phyloP scores from a whole-genome alignment of 2,113 vertebrate species.

The Sebastes schlegelii region DNA sequence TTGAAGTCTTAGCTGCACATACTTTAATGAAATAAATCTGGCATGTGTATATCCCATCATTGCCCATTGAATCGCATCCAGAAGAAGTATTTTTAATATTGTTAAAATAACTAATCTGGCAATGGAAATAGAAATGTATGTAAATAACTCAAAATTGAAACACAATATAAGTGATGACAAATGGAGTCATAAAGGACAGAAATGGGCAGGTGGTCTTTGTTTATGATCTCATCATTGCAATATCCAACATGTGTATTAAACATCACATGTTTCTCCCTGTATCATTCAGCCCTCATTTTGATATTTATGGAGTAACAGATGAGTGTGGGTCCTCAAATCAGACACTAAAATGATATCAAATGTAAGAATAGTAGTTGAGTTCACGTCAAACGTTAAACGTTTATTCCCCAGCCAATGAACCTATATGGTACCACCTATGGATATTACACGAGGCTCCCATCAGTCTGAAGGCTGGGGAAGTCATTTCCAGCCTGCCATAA shows the following conservation, averaged over 20 bases:
- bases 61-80: too few relatives aligned
- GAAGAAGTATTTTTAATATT: too few relatives aligned
- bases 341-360: neutral
- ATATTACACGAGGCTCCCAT: slow-evolving; percentile 53
- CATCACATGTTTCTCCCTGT: neutral
- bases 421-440: slow-evolving; percentile 9
- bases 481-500: slow-evolving; percentile 54
- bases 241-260: neutral
- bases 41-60: too few relatives aligned
- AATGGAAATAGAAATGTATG: too few relatives aligned
- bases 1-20: too few relatives aligned
- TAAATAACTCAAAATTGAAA: too few relatives aligned
- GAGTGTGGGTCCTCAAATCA: neutral
- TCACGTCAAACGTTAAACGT: neutral
- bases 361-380: neutral
- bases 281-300: neutral
- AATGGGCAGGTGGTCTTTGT: too few relatives aligned
- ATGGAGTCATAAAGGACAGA: too few relatives aligned
- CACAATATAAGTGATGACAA: too few relatives aligned
- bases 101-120: too few relatives aligned
- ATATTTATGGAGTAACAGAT: neutral
- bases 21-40: too few relatives aligned
- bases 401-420: neutral
- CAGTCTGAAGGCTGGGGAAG: slow-evolving; percentile 57
- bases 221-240: too few relatives aligned